Evolutionary conservation across 1,140 invertebrate species (phyloP), one percentile per base, ranked within the genome.

Genomic region (Aphelinus atriplicis): DNA sequence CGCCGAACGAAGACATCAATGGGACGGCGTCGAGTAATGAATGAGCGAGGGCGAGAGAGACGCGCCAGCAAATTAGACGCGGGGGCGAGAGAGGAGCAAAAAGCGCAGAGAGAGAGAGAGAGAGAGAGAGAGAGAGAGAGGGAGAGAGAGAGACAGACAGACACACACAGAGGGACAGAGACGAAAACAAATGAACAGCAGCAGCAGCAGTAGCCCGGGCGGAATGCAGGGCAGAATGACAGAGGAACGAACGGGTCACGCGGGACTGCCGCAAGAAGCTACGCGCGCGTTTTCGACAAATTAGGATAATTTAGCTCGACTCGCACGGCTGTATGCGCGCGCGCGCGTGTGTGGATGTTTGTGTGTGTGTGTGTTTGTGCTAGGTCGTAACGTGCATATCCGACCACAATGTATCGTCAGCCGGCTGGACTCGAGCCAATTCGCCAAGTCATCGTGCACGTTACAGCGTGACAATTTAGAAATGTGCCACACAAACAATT

Each of bases 301-400:
- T 83, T 80, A 80, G 77, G 79, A 81, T 80, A 79, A 83, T 84
- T 84, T 82, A 71, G 74, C 79, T 80, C 77, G 60, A 77, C 47
- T 45, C 43, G 45, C 65, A 26, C 47, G 57, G 26, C 26, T 26
- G 26, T 26, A 26, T 26, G 26, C 26, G 26, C 26, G 26, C 26
- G 26, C 26, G 0, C 26, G 10, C 43, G 50, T 68, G 9, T 58
- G 50, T 50, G 50, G 9, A 58, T 68, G 50, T 7, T 60, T 58
- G 47, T 7, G 1, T 7, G 9, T 71, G 73, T 45, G 72, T 56
- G 63, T 48, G 62, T 70, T 68, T 26, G 26, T 26, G 26, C 26
- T 26, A 26, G 26, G 46, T 71, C 58, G 42, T 62, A 71, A 51
- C 63, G 47, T 56, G 79, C 58, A 45, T 2, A 65, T 26, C 26